phyloP scores from a whole-genome alignment of 1,140 invertebrate genomes.

The Melitaea cinxia region DNA sequence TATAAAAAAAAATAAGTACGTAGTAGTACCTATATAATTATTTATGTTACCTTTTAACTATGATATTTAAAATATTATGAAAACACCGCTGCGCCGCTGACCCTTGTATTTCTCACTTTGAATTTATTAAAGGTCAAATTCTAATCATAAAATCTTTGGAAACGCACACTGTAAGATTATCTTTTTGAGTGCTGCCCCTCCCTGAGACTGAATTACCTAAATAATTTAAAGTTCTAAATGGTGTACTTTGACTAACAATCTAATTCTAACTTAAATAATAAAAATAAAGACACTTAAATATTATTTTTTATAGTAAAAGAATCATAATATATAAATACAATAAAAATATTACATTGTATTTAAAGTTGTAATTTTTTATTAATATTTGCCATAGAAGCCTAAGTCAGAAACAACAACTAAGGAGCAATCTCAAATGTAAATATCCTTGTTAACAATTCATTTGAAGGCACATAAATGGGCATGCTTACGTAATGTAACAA shows the following conservation, averaged over 20 bases:
- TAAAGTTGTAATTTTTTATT: not conserved
- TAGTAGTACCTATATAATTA: too few relatives aligned
- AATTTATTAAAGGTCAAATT: constrained; percentile 21
- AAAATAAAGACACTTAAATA: not conserved
- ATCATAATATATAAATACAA: not conserved
- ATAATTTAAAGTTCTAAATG: constrained; percentile 26
- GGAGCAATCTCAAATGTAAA: constrained; percentile 26
- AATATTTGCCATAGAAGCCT: not conserved
- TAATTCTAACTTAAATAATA: not conserved
- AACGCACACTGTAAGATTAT: constrained; percentile 15
- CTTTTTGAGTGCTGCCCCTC: constrained; percentile 10
- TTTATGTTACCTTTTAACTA: too few relatives aligned
- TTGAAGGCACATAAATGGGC: constrained; percentile 32
- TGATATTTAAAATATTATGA: too few relatives aligned
- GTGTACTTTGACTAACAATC: constrained; percentile 19
- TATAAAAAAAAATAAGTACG: too few relatives aligned
- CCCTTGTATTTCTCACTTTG: constrained; percentile 1
- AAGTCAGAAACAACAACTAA: constrained; percentile 5
- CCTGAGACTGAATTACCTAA: constrained; percentile 14
- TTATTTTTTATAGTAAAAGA: not conserved
- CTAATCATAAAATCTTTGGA: constrained; percentile 12
- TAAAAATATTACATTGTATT: not conserved
- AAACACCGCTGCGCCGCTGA: too few relatives aligned
- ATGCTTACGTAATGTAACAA: constrained; percentile 43
- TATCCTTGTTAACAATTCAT: constrained; percentile 38